phyloP scores from a whole-genome alignment of 2,888 invertebrate genomes.

The Drosophila recens region DNA sequence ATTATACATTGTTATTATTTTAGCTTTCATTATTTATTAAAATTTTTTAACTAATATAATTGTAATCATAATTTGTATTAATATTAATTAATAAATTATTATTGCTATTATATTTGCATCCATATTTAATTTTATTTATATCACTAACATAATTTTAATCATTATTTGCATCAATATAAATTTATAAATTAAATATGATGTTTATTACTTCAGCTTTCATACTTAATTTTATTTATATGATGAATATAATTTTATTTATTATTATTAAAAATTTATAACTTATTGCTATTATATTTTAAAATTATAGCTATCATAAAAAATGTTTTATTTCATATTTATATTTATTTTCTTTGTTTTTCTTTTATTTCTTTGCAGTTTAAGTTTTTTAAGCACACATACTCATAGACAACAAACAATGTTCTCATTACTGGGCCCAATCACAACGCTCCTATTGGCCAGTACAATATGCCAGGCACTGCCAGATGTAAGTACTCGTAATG shows the following conservation, averaged over 20 bases:
- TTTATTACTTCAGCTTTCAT: too few species aligned
- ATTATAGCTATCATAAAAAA: neutral
- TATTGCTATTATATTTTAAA: neutral
- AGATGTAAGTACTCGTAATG: constrained; percentile 83
- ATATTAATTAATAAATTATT: too few species aligned
- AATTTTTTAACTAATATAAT: neutral
- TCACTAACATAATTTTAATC: too few species aligned
- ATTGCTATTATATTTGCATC: too few species aligned
- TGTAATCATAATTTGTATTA: neutral
- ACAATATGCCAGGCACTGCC: constrained; percentile 84
- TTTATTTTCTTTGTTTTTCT: neutral
- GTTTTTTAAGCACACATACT: constrained; percentile 51
- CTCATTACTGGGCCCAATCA: constrained; percentile 79
- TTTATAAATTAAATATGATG: too few species aligned
- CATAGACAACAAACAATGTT: constrained; percentile 76
- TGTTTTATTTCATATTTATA: neutral
- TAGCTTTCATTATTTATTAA: too few species aligned
- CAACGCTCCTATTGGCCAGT: constrained; percentile 82
- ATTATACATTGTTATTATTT: too few species aligned
- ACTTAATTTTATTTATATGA: too few species aligned
- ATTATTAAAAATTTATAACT: neutral
- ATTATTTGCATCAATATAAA: too few species aligned
- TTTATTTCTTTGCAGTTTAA: constrained; percentile 66
- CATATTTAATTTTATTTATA: too few species aligned
- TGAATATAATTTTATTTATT: too few species aligned